Conservation (phyloP, 64 coral and sea anemone genomes). For the Platygyra sinensis region DNA sequence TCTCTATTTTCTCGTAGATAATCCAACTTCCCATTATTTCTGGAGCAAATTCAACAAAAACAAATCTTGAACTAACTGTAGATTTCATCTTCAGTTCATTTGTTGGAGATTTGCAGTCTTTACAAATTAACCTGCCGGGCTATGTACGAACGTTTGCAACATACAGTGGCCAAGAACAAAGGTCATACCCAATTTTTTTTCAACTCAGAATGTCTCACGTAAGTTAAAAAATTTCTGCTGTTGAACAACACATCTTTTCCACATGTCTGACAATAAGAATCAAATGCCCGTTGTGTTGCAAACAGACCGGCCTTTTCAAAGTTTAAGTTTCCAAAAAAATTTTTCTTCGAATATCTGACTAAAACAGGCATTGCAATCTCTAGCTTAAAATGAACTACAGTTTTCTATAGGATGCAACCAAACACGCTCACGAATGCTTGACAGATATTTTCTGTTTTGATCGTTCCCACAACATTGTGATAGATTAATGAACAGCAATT, state of each 20-base stretch:
- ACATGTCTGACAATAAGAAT: slow-evolving; percentile 51
- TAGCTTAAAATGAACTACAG: slow-evolving; percentile 47
- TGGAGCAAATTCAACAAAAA: slow-evolving; percentile 52
- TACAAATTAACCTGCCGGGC: slow-evolving; percentile 50
- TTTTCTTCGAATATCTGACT: slow-evolving; percentile 61
- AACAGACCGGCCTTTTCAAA: slow-evolving; percentile 38
- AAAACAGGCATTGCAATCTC: slow-evolving; percentile 61
- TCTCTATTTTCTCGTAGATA: slow-evolving; percentile 11
- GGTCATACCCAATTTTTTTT: slow-evolving; percentile 1
- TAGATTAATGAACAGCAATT: slow-evolving; percentile 26
- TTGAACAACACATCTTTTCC: neutral
- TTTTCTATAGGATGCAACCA: slow-evolving; percentile 50
- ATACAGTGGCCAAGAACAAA: slow-evolving; percentile 36
- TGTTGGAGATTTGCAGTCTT: slow-evolving; percentile 17
- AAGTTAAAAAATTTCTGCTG: slow-evolving; percentile 49
- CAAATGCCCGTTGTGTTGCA: slow-evolving; percentile 41
- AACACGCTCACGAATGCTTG: slow-evolving; percentile 43
- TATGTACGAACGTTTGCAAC: slow-evolving; percentile 22
- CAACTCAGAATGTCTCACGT: slow-evolving; percentile 21
- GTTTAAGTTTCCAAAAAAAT: slow-evolving; percentile 52
- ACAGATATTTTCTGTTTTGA: slow-evolving; percentile 8
- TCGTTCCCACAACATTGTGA: neutral
- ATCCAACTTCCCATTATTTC: neutral
- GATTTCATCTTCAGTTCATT: slow-evolving; percentile 14
- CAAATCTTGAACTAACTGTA: slow-evolving; percentile 23